Conservation (phyloP, 2,888 invertebrate species). For the Torymus aiolomorphi region DNA sequence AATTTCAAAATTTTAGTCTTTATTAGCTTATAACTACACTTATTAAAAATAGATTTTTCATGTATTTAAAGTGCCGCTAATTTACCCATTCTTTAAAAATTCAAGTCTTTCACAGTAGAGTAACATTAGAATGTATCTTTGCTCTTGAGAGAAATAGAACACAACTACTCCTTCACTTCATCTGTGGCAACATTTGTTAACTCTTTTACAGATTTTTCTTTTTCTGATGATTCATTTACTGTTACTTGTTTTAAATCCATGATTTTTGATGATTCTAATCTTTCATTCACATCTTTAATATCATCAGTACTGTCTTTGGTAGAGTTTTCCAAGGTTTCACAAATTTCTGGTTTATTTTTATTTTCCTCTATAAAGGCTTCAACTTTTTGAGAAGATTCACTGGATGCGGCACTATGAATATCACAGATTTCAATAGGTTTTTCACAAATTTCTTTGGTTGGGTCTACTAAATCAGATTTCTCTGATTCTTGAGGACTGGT, state of each 20-base stretch:
- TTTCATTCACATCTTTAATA: conserved; percentile 19
- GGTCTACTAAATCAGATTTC: conserved; percentile 29
- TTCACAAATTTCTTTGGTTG: conserved; percentile 51
- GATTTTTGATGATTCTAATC: conserved; percentile 10
- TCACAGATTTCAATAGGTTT: conserved; percentile 47
- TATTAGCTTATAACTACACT: conserved; percentile 44
- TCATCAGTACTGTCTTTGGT: conserved; percentile 42
- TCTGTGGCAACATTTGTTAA: conserved; percentile 21
- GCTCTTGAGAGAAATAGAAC: conserved; percentile 9
- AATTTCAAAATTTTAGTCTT: conserved; percentile 46
- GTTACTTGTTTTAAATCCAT: conserved; percentile 1
- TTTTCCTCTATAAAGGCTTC: conserved; percentile 5
- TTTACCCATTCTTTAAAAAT: conserved; percentile 47
- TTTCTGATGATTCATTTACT: background rate
- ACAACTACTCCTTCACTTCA: conserved; percentile 34
- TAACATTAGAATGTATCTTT: conserved; percentile 36
- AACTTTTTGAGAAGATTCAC: conserved; percentile 19
- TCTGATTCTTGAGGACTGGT: conserved; percentile 6
- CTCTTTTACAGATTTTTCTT: conserved; percentile 28
- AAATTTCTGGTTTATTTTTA: conserved; percentile 26
- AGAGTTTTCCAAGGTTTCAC: conserved; percentile 28
- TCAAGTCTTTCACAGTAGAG: conserved; percentile 48
- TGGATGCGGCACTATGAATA: conserved; percentile 46
- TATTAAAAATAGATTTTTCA: conserved; percentile 55
- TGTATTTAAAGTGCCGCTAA: conserved; percentile 42